Conservation (phyloP, 53 echinoderm and acorn worm species). For the Echinometra lucunter region DNA sequence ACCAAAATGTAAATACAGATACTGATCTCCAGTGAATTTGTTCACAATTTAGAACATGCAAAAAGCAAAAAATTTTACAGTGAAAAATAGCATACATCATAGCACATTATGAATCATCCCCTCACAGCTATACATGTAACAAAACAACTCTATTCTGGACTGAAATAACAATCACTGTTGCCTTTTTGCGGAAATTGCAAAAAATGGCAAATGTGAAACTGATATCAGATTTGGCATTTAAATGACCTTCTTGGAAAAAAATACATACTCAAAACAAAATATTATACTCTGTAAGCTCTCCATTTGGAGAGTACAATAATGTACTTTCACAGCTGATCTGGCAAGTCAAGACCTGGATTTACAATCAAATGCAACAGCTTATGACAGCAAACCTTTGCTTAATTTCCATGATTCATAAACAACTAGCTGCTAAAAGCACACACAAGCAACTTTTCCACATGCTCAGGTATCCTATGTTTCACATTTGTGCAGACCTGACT, state of each 20-base stretch:
- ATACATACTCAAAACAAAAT: neutral
- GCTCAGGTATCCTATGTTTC: neutral
- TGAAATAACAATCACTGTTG: neutral
- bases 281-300: neutral
- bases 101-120: neutral
- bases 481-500: neutral
- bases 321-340: neutral
- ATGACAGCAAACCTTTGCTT: neutral
- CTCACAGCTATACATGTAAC: neutral
- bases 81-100: neutral
- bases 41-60: neutral
- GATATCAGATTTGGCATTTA: neutral
- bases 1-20: neutral
- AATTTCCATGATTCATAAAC: constrained; percentile 4
- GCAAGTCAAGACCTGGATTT: neutral
- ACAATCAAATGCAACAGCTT: neutral
- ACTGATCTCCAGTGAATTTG: neutral
- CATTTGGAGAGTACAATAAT: neutral
- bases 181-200: neutral
- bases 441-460: neutral
- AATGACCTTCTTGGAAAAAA: neutral
- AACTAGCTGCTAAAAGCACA: neutral
- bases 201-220: neutral
- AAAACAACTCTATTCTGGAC: neutral
- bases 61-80: neutral